Base-by-base conservation (phyloP, 2,888 invertebrate genomes). In the Lamproptera curius region DNA sequence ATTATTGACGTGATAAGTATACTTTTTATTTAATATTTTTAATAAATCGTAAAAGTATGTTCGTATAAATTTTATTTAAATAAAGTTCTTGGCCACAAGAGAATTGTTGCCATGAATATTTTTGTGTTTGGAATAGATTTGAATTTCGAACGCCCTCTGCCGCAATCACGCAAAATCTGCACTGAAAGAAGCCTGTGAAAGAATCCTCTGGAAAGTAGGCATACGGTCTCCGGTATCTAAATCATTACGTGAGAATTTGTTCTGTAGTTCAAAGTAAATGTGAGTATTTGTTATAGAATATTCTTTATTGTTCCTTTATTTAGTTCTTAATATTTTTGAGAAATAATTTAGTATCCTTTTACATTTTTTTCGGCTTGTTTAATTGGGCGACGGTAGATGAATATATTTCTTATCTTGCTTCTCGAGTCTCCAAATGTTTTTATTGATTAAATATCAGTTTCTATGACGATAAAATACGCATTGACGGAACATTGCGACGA, bases 121-220 rank as follows among this genome's bases (percentile, higher is more conserved):
- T 68, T 71, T 56, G 65, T 66, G 65, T 77, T 74, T 72, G 66
- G 72, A 76, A 74, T 60, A 54, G 52, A 54, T 80, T 87, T 72
- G 66, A 83, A 85, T 73, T 82, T 74, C 56, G 84, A 86, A 85
- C 85, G 84, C 84, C 82, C 79, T 76, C 85, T 87, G 62, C 65
- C 73, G 74, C 68, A 72, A 65, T 61, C 58, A 61, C 61, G 65
- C 63, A 64, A 62, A 67, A 72, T 71, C 65, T 72, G 63, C 59
- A 58, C 67, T 85, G 88, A 87, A 85, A 88, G 88, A 88, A 87
- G 82, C 88, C 76, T 76, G 73, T 88, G 88, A 81, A 86, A 87
- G 87, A 88, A 82, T 85, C 88, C 82, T 82, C 84, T 83, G 76
- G 81, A 85, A 82, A 85, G 78, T 81, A 85, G 83, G 79, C 86